Conservation (phyloP, 2,113 vertebrate genomes). For the Theropithecus gelada region DNA sequence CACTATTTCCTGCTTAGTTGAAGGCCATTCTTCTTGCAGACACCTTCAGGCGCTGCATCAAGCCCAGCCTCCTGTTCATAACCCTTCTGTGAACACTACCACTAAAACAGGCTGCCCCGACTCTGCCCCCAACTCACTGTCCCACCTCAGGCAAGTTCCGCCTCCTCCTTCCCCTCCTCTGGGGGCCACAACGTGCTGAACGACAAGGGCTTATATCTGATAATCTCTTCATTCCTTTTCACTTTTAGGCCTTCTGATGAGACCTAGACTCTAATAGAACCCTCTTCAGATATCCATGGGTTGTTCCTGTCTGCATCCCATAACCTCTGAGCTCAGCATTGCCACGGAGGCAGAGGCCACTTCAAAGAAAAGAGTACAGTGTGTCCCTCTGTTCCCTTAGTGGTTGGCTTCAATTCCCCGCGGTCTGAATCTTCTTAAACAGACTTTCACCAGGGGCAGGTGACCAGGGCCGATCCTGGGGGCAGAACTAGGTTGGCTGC, state of each 20-base stretch:
- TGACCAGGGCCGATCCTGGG: neutral
- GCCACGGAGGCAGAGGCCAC: rapidly evolving
- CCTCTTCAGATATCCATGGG: neutral
- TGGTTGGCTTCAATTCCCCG: neutral
- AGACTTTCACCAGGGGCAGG: neutral
- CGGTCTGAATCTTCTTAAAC: neutral
- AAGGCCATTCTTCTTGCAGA: neutral
- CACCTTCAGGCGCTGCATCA: too few species aligned
- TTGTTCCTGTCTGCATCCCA: neutral
- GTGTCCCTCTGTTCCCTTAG: neutral
- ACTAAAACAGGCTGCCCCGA: rapidly evolving
- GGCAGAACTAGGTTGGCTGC: neutral
- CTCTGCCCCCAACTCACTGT: too few species aligned
- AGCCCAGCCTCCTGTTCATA: neutral
- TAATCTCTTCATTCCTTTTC: neutral
- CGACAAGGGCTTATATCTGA: neutral
- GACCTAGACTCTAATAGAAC: neutral
- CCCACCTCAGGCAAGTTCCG: neutral
- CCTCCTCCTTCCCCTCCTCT: too few species aligned
- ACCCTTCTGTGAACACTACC: neutral
- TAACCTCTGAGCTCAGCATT: neutral
- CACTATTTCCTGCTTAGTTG: neutral
- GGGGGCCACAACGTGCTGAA: rapidly evolving
- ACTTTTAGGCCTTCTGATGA: neutral
- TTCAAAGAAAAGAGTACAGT: neutral